A percentile compares a stretch with the other conserved stretches of the same genome.
These are phyloP conservation scores for Crotalus viridis DNA, from an alignment of 2,113 vertebrate species.

Conservation along the genomic window DNA sequence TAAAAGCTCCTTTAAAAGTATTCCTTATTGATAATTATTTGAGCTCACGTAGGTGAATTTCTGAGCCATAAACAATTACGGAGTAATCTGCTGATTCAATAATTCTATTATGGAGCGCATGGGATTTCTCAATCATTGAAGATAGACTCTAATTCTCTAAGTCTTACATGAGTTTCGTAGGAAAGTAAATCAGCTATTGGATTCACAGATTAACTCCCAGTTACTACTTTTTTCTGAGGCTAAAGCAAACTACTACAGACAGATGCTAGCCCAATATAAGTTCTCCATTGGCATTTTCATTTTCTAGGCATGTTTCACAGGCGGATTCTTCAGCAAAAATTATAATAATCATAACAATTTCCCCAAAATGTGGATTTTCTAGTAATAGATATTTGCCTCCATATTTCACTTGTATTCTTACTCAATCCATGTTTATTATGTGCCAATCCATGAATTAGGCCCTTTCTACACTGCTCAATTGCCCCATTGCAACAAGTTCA, in stretches of 20 bases:
- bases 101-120: conserved; percentile 26
- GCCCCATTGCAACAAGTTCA: neutral
- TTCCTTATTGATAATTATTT: conserved; percentile 5
- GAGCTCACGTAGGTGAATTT: neutral
- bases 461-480: neutral
- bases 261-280: neutral
- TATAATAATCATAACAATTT: neutral
- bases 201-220: neutral
- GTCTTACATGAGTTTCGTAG: neutral
- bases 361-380: neutral
- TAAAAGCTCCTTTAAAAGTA: conserved; percentile 13
- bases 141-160: neutral
- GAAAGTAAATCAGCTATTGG: neutral
- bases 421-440: neutral
- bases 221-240: neutral
- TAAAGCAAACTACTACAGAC: neutral
- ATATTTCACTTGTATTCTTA: neutral
- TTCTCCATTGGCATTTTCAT: neutral
- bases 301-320: neutral
- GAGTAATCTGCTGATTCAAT: conserved; percentile 12
- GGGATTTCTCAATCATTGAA: conserved; percentile 16
- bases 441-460: neutral
- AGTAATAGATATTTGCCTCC: neutral
- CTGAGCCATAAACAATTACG: conserved; percentile 24
- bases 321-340: neutral